Percentiles rank a stretch among this genome's conserved stretches.
Conservation (phyloP, 2,797 vertebrate genomes). For the Enteromius paludinosus region DNA sequence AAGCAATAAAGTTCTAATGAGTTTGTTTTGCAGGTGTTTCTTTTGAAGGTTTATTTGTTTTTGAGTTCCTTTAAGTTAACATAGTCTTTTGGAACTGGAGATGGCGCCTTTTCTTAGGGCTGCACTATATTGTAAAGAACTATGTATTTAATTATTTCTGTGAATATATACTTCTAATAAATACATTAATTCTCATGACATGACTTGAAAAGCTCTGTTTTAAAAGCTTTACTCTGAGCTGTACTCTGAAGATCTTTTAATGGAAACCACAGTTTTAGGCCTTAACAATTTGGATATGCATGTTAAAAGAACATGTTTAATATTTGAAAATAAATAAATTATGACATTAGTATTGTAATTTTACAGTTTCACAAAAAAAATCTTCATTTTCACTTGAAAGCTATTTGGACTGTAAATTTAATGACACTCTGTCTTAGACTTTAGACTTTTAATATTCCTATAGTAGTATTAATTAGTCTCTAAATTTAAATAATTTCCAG, state of each 20-base stretch:
- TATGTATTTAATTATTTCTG: background rate
- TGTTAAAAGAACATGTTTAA: background rate
- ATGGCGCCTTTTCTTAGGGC: background rate
- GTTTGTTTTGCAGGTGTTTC: background rate
- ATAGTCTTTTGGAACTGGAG: background rate
- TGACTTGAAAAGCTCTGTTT: background rate
- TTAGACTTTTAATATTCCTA: background rate
- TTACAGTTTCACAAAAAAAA: background rate
- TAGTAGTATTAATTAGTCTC: background rate
- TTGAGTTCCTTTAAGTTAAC: background rate
- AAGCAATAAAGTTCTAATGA: slow-evolving; percentile 2
- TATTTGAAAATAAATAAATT: background rate
- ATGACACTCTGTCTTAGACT: too few relatives aligned
- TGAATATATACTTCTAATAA: too few relatives aligned
- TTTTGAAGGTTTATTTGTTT: background rate
- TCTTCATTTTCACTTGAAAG: background rate
- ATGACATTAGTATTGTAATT: background rate
- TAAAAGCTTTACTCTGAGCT: background rate
- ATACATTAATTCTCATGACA: background rate
- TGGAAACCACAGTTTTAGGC: background rate
- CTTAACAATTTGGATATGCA: background rate
- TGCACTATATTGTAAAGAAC: background rate
- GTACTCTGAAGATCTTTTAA: background rate
- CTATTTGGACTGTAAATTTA: too few relatives aligned
- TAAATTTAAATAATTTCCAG: background rate